Evolutionary conservation across 2,797 vertebrate genomes (phyloP).

Genomic region (Margarornis squamiger): DNA sequence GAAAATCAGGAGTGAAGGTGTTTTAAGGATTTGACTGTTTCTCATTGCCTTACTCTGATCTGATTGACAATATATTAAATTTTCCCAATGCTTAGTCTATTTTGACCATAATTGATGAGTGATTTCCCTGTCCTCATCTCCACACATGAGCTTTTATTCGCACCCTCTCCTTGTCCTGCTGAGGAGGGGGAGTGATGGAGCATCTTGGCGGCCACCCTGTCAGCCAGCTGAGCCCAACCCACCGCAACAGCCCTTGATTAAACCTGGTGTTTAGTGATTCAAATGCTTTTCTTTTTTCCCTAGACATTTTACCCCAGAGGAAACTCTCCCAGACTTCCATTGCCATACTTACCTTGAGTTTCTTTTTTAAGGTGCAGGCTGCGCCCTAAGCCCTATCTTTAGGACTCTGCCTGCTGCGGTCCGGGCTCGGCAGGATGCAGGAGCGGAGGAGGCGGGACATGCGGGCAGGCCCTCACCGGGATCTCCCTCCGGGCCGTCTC

Average conservation of each 20-base stretch:
- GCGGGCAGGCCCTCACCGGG: background rate
- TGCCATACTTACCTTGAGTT: background rate
- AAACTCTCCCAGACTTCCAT: background rate
- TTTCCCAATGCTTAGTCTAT: background rate
- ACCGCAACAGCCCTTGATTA: background rate
- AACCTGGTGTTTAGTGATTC: background rate
- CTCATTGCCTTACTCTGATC: background rate
- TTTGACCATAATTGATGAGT: accelerated
- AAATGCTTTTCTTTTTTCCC: background rate
- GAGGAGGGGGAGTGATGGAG: accelerated
- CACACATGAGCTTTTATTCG: accelerated
- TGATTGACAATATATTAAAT: background rate
- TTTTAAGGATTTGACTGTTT: background rate
- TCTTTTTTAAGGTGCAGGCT: accelerated
- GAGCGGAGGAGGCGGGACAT: background rate
- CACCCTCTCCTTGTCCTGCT: background rate
- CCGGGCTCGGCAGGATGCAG: background rate
- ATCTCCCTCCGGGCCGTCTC: background rate
- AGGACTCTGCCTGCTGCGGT: accelerated
- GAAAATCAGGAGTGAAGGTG: accelerated
- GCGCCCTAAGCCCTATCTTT: accelerated
- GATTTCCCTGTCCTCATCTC: background rate
- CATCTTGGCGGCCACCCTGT: too few relatives aligned
- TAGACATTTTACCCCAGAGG: background rate
- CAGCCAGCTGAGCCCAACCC: background rate